phyloP scores from a whole-genome alignment of 2,797 vertebrate species.

The Diglossa cyanea region DNA sequence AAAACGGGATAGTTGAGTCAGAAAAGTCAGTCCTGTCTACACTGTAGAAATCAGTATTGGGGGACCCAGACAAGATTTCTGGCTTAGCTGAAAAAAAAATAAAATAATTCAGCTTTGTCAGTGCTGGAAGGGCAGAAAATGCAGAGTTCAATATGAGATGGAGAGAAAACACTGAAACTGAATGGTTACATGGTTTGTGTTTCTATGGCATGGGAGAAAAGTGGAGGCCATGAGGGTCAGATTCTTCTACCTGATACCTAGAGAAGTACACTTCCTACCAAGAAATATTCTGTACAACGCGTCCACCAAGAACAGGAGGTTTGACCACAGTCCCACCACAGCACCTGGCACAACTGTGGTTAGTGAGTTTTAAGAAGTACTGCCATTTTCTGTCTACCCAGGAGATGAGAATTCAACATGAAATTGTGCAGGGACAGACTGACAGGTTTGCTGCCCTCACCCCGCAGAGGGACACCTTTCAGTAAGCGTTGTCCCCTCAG shows the following conservation, averaged over 20 bases:
- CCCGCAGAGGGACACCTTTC: not conserved
- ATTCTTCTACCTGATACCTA: not conserved
- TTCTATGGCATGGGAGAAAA: not conserved
- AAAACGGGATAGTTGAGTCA: constrained; percentile 52
- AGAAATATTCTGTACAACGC: accelerated
- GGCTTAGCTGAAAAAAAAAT: not conserved
- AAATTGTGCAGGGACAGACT: not conserved
- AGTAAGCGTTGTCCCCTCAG: not conserved
- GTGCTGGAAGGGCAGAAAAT: not conserved
- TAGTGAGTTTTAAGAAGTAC: not conserved
- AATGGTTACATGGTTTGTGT: not conserved
- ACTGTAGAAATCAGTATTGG: not conserved
- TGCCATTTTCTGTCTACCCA: not conserved
- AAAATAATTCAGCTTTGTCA: not conserved
- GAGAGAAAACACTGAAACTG: not conserved
- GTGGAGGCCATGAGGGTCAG: not conserved
- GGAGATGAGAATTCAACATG: not conserved
- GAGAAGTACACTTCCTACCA: not conserved
- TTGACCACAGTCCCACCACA: not conserved
- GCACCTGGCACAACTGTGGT: not conserved
- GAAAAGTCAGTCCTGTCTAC: not conserved
- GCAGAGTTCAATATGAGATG: not conserved
- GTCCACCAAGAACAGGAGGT: not conserved
- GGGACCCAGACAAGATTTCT: not conserved
- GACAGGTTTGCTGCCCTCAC: not conserved